Conservation (phyloP, 2,797 vertebrate species). For the Myotis planiceps region DNA sequence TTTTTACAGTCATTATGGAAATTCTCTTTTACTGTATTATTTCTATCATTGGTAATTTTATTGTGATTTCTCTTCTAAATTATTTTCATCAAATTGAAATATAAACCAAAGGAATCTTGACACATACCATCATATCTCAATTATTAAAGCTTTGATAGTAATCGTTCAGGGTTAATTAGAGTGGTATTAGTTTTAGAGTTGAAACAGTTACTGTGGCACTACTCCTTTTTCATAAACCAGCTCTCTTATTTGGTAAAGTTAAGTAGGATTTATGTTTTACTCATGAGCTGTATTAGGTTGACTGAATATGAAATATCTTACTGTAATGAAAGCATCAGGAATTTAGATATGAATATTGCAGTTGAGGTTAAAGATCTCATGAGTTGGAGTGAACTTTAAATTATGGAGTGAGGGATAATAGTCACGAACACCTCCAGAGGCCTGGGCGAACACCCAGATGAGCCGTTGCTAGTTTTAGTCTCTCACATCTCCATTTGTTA, state of each 20-base stretch:
- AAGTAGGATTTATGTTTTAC: slow-evolving; percentile 37
- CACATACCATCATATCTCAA: neutral
- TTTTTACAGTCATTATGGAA: neutral
- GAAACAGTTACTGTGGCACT: neutral
- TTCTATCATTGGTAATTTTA: slow-evolving; percentile 43
- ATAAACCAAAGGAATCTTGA: slow-evolving; percentile 32
- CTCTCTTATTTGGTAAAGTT: slow-evolving; percentile 19
- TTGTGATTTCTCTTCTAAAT: slow-evolving; percentile 21
- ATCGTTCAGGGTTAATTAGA: neutral
- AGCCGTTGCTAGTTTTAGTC: slow-evolving; percentile 29
- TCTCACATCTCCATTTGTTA: slow-evolving; percentile 15
- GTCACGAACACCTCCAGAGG: neutral
- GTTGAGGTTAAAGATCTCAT: slow-evolving; percentile 4
- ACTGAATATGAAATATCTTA: slow-evolving; percentile 33
- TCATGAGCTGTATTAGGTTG: slow-evolving; percentile 8
- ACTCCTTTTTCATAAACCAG: neutral
- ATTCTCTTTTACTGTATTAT: neutral
- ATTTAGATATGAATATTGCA: slow-evolving; percentile 16
- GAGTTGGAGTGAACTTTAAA: slow-evolving; percentile 44
- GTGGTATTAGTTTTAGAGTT: neutral
- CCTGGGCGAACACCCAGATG: neutral
- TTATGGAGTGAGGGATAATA: neutral
- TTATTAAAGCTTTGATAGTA: slow-evolving; percentile 16
- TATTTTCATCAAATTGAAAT: slow-evolving; percentile 43
- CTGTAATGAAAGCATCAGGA: neutral